phyloP scores from a whole-genome alignment of 2,113 vertebrate genomes.

The Mormyrus iriodes region DNA sequence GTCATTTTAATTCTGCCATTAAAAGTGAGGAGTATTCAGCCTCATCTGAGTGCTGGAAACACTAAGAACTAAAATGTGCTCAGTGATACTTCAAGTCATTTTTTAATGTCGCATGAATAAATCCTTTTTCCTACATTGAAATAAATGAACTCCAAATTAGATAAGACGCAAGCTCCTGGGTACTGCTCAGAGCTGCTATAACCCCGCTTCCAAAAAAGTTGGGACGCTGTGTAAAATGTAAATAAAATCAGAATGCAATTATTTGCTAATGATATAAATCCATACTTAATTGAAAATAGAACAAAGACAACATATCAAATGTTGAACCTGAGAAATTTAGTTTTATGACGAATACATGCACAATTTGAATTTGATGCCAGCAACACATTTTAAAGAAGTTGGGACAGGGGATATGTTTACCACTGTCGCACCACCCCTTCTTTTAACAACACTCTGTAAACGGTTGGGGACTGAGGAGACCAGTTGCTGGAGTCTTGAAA shows the following conservation, averaged over 20 bases:
- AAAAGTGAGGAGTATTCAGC: constrained; percentile 3
- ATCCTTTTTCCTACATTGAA: background rate
- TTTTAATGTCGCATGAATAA: background rate
- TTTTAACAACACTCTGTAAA: background rate
- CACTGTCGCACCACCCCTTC: too few relatives aligned
- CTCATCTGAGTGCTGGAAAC: constrained; percentile 5
- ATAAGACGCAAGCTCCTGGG: background rate
- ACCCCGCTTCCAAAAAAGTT: background rate
- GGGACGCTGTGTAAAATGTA: background rate
- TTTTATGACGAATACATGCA: background rate
- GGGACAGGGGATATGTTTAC: background rate
- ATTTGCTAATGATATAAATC: background rate
- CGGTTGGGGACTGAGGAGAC: background rate
- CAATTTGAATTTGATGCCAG: background rate
- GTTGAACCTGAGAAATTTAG: background rate
- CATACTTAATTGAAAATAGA: background rate
- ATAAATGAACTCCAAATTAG: background rate
- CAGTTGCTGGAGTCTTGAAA: background rate
- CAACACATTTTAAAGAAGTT: too few relatives aligned
- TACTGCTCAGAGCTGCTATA: background rate
- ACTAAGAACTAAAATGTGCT: background rate
- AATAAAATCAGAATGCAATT: background rate
- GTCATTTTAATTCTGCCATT: background rate
- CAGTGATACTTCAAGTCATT: background rate
- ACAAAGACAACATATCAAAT: background rate